Percentiles rank a stretch among this genome's conserved stretches.
Conservation (phyloP, 2,113 vertebrate genomes). For the Pomatorhinus ruficollis region DNA sequence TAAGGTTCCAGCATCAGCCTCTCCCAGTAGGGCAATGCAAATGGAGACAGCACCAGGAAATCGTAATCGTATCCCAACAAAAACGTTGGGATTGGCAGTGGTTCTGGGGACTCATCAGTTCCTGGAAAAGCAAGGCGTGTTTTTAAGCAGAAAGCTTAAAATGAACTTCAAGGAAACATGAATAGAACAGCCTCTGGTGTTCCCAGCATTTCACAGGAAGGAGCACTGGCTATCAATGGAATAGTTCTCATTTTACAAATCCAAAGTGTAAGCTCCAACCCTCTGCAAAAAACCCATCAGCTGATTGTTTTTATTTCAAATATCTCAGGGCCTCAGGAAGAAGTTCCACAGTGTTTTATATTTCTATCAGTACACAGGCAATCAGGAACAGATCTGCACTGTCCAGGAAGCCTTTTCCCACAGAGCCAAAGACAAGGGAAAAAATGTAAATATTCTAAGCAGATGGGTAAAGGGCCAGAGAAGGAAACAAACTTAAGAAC, state of each 20-base stretch:
- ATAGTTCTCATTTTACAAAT: background rate
- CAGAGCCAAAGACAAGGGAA: background rate
- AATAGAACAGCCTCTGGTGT: background rate
- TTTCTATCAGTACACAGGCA: background rate
- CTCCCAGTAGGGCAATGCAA: slow-evolving; percentile 97
- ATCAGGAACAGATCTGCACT: background rate
- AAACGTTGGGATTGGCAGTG: slow-evolving; percentile 97
- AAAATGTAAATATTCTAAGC: background rate
- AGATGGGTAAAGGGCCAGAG: background rate
- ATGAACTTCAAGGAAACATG: slow-evolving; percentile 25
- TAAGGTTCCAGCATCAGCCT: slow-evolving; percentile 96
- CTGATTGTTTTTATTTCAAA: background rate
- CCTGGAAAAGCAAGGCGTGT: slow-evolving; percentile 74
- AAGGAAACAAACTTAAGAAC: background rate
- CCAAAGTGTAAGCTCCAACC: background rate
- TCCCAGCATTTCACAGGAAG: slow-evolving; percentile 17
- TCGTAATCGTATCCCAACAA: slow-evolving; percentile 96
- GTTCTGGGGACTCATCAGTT: slow-evolving; percentile 98
- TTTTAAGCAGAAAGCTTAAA: slow-evolving; percentile 30
- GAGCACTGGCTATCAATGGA: background rate
- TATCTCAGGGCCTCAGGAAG: background rate
- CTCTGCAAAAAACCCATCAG: background rate
- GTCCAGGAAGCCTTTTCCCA: background rate
- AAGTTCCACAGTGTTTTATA: background rate
- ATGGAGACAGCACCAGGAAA: slow-evolving; percentile 97